Conservation (phyloP, 2,113 vertebrate species). For the Onychostruthus taczanowskii region DNA sequence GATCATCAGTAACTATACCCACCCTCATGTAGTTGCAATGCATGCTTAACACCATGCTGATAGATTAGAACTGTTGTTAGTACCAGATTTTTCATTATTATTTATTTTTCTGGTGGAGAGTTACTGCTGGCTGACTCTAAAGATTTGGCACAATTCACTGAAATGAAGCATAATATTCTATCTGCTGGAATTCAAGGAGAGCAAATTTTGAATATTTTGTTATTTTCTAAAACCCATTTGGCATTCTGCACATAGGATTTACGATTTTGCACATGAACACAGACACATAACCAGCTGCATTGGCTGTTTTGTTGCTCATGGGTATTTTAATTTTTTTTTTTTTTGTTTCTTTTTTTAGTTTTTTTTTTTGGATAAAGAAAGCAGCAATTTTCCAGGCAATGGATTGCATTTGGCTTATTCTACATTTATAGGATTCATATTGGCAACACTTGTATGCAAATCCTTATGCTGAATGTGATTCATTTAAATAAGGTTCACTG, state of each 20-base stretch:
- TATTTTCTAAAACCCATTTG: background rate
- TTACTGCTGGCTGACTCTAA: slow-evolving; percentile 66
- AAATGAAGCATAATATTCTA: background rate
- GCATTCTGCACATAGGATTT: background rate
- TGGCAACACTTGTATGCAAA: background rate
- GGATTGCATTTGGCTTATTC: background rate
- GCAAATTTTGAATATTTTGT: background rate
- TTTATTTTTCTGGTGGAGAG: slow-evolving; percentile 28
- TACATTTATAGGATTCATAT: background rate
- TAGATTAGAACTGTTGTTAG: slow-evolving; percentile 69
- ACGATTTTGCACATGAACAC: background rate
- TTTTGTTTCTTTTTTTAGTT: background rate
- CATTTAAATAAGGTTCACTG: background rate
- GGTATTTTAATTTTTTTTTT: background rate
- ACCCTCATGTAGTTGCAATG: slow-evolving; percentile 56
- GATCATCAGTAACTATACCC: slow-evolving; percentile 57
- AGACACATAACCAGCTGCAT: background rate
- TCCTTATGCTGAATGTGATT: background rate
- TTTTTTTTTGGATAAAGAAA: background rate
- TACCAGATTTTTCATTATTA: slow-evolving; percentile 39
- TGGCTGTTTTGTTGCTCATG: background rate
- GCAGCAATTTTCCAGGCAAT: background rate
- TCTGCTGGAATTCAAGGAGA: background rate
- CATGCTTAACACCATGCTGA: slow-evolving; percentile 62
- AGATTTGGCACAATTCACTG: slow-evolving; percentile 65